Evolutionary conservation across 1,140 invertebrate species (phyloP).

Genomic region (Philopotamus ludificatus): DNA sequence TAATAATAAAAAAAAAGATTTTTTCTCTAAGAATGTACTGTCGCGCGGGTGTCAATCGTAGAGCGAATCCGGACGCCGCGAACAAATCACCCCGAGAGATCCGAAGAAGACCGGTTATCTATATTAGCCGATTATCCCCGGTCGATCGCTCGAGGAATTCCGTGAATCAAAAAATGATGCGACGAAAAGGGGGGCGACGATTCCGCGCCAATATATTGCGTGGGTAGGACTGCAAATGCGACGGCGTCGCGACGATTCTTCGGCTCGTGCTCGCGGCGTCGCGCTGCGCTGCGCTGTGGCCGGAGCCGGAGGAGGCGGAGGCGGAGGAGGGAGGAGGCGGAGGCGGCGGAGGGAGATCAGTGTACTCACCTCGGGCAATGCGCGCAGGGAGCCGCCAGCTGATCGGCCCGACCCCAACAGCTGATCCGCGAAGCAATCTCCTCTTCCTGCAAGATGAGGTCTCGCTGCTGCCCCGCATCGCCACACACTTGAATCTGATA

Average conservation of each 20-base stretch:
- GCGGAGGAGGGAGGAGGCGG: conserved; percentile 1
- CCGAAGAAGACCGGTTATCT: no score
- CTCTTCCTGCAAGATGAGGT: conserved; percentile 33
- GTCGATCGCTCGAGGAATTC: not conserved
- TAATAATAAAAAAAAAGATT: no score
- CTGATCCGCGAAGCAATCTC: conserved; percentile 10
- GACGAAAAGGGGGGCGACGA: no score
- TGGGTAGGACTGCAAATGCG: not conserved
- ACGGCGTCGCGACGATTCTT: not conserved
- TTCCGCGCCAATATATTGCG: no score
- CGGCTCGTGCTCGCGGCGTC: not conserved
- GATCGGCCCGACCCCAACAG: conserved; percentile 18
- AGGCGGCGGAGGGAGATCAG: not conserved
- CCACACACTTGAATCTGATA: conserved; percentile 15
- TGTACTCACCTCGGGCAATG: conserved; percentile 28
- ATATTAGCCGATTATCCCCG: no score
- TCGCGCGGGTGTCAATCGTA: no score
- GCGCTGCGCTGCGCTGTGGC: no score
- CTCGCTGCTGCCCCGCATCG: conserved; percentile 26
- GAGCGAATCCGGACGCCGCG: no score
- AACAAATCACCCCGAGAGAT: no score
- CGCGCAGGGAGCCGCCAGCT: not conserved
- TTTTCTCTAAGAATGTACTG: no score
- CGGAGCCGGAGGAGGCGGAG: not conserved
- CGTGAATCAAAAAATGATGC: no score